A percentile compares a stretch with the other conserved stretches of the same genome.
phyloP scores from a whole-genome alignment of 2,888 invertebrate genomes.

The Erebia ligea region DNA sequence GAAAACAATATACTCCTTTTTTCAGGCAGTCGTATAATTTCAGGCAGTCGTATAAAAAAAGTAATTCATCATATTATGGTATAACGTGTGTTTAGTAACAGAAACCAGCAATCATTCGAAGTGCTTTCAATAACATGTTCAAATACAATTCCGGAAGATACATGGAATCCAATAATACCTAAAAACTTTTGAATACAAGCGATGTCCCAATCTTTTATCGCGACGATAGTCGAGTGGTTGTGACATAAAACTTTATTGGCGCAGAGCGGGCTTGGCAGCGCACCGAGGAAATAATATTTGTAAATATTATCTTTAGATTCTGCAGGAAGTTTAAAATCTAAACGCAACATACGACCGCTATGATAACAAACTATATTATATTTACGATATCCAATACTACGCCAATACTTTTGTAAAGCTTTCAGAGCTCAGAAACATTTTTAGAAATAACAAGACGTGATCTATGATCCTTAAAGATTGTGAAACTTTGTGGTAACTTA shows the following conservation, averaged over 20 bases:
- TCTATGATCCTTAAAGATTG: too few species aligned
- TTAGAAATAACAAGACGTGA: not conserved
- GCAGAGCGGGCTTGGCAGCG: not conserved
- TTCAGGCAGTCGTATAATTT: too few species aligned
- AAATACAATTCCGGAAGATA: not conserved
- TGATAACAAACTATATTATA: not conserved
- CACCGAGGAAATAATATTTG: not conserved
- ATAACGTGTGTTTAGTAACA: too few species aligned
- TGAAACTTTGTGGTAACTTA: too few species aligned
- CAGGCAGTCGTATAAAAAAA: too few species aligned
- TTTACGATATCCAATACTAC: not conserved
- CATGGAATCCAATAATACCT: not conserved
- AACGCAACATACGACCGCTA: not conserved
- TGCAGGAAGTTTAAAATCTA: conserved; percentile 5
- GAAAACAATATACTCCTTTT: too few species aligned
- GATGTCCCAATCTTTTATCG: not conserved
- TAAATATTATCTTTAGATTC: conserved; percentile 7
- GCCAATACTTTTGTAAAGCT: not conserved
- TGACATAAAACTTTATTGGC: conserved; percentile 6
- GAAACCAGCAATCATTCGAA: not conserved
- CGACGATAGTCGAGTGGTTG: not conserved
- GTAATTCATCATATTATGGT: too few species aligned
- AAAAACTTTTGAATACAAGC: conserved; percentile 5
- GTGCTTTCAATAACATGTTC: not conserved
- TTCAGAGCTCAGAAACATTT: not conserved